These are phyloP conservation scores for Acanthurus lineatus DNA, from an alignment of 2,797 vertebrate genomes.

Conservation along the genomic window DNA sequence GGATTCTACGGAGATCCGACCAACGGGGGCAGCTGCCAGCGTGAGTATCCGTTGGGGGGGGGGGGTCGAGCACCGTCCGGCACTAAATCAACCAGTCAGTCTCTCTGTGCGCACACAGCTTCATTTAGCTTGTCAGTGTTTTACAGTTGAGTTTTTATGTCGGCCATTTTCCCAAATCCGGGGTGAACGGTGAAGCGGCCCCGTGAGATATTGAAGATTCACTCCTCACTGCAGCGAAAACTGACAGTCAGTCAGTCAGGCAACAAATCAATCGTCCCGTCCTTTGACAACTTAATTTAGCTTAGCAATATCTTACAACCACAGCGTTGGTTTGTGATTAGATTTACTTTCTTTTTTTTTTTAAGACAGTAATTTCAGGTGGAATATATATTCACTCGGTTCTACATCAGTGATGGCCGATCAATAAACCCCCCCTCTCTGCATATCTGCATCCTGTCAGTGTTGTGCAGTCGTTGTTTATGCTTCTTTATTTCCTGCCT, in stretches of 20 bases:
- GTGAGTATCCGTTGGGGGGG: conserved; percentile 84
- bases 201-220: conserved; percentile 66
- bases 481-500: conserved; percentile 7
- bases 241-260: conserved; percentile 60
- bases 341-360: background rate
- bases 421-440: conserved; percentile 42
- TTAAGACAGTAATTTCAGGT: background rate
- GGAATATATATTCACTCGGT: conserved; percentile 23
- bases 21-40: conserved; percentile 96
- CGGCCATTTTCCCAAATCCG: conserved; percentile 48
- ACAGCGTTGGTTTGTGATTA: background rate
- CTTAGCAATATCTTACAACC: conserved; percentile 16
- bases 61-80: fast-evolving
- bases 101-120: background rate
- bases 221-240: conserved; percentile 12
- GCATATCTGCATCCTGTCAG: conserved; percentile 27
- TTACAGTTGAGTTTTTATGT: conserved; percentile 63
- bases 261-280: conserved; percentile 61
- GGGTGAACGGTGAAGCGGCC: conserved; percentile 23
- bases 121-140: conserved; percentile 56
- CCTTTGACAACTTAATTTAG: conserved; percentile 54
- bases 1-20: conserved; percentile 97
- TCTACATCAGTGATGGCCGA: conserved; percentile 36
- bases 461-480: conserved; percentile 10
- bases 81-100: conserved; percentile 21